phyloP scores from a whole-genome alignment of 53 echinoderm and acorn worm genomes.

The Holothuria scabra region DNA sequence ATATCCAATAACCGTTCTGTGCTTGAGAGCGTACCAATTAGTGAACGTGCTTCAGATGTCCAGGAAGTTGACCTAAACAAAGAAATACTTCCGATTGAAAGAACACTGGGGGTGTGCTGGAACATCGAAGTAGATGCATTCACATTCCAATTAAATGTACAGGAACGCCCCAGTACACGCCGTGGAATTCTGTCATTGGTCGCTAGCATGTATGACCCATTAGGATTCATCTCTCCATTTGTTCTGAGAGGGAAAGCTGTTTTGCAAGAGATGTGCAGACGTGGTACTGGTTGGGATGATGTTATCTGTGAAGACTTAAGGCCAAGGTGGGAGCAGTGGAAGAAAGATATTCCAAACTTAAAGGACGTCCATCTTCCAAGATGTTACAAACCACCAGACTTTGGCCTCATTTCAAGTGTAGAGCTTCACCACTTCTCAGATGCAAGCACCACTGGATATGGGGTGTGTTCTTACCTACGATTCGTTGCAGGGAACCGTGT shows the following conservation, averaged over 20 bases:
- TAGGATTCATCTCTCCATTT: slow-evolving; percentile 11
- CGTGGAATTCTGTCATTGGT: slow-evolving; percentile 57
- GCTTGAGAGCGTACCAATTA: slow-evolving; percentile 47
- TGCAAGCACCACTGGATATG: slow-evolving; percentile 67
- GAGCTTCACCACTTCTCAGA: slow-evolving; percentile 77
- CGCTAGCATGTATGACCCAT: slow-evolving; percentile 62
- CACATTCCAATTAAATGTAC: slow-evolving; percentile 20
- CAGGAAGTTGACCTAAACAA: slow-evolving; percentile 24
- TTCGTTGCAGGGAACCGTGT: slow-evolving; percentile 46
- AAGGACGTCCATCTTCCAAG: slow-evolving; percentile 42
- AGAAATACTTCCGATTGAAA: slow-evolving; percentile 48
- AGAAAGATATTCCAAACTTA: slow-evolving; percentile 28
- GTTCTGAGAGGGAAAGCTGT: too few species aligned
- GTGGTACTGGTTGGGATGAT: too few species aligned
- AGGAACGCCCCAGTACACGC: slow-evolving; percentile 17
- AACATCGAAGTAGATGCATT: slow-evolving; percentile 61
- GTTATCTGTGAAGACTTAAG: too few species aligned
- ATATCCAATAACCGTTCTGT: slow-evolving; percentile 62
- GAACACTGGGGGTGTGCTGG: slow-evolving; percentile 70
- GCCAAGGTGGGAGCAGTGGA: too few species aligned
- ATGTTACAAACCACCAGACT: too few species aligned
- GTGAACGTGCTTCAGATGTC: slow-evolving; percentile 44
- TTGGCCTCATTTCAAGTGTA: slow-evolving; percentile 38
- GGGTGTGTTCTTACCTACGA: slow-evolving; percentile 40
- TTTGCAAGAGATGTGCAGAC: too few species aligned